Evolutionary conservation across 2,113 vertebrate genomes (phyloP), one percentile per base, ranked within the genome.

Genomic region (Hipposideros armiger): DNA sequence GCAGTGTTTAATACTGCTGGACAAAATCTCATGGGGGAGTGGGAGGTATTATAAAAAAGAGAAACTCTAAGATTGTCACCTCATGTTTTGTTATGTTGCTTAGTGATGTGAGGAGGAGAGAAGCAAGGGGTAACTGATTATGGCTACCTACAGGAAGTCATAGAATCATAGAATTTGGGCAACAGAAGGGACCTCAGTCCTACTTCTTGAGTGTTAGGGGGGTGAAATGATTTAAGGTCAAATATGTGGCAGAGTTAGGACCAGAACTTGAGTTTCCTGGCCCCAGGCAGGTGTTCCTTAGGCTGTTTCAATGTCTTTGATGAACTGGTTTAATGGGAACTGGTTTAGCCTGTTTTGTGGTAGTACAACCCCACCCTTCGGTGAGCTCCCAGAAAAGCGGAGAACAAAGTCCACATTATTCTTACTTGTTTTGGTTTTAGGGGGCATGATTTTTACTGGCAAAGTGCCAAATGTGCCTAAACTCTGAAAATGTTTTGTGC

Each of bases 371-470:
- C 70, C 80, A 89, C 90, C 87, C 76, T 95, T 84, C 28, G 85
- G 1, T 77, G 47, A 94, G 40, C 42, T 94, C 74, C 89, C 67
- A 19, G 56, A 72, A 73, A 90, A n/a, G 22, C 42, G 24, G 67
- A 94, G 87, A 96, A 88, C 92, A 95, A 97, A 96, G 87, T 85
- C 50, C 16, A 87, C 36, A 66, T 96, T 89, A 76, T 83, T 93
- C 32, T 84, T 74, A 56, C 42, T 85, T 77, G 73, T 86, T 90
- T 96, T 67, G 52, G 19, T 77, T 96, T 96, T 73, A 86, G 50
- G 84, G 52, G 64, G 47, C 24, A 8, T 83, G 64, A 45, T 69
- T 87, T 20, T 90, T 56, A 72, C 30, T 76, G 70, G 60, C 74
- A 42, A 92, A 96, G 28, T 91, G 32, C 52, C 45, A 83, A 32